Evolutionary conservation across 2,113 vertebrate species (phyloP), one percentile per base, ranked within the genome.

Genomic region (Gadus chalcogrammus): DNA sequence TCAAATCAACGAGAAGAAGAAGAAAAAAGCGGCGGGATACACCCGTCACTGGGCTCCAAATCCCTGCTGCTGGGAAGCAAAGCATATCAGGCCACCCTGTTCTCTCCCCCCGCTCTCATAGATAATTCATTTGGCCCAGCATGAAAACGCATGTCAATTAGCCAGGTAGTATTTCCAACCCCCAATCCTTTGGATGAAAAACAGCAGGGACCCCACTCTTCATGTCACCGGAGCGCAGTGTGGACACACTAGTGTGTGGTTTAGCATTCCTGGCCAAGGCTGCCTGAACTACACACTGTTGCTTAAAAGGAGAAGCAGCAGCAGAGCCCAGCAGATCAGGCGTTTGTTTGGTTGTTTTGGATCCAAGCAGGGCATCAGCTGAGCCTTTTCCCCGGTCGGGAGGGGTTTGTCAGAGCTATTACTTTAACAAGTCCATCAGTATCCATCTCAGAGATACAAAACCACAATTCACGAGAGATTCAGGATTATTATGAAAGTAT

Each of bases 141-240:
- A 76, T 88, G 84, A 82, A 87, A 90, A 82, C 68, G 74, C 82
- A 86, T 86, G 84, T 85, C 88, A 89, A 89, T 92, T 90, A 91
- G 83, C 73, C 58, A 76, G 72, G 69, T 79, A 80, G 75, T 68
- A 84, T 82, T 84, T 81, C 77, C 76, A 6, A 17, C 18, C 18
- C 1, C 15, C 6, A 4, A 7, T 18, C 58, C 73, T 76, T 78
- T 75, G 71, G 73, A 73, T 66, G 67, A 78, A 66, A 75, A 85
- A 73, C 79, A 85, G 83, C 71, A 0, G 77, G 80, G 31, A 4
- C 31, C 31, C 65, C 53, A 72, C 22, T 61, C 52, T 71, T 67
- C 61, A 77, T 73, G 61, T 68, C 7, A 52, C 55, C 76, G 65
- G 66, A 74, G 64, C 61, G 76, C 68, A 35, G 31, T 35, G 31